Evolutionary conservation across 2,797 vertebrate species (phyloP).

Genomic region (Miichthys miiuy): DNA sequence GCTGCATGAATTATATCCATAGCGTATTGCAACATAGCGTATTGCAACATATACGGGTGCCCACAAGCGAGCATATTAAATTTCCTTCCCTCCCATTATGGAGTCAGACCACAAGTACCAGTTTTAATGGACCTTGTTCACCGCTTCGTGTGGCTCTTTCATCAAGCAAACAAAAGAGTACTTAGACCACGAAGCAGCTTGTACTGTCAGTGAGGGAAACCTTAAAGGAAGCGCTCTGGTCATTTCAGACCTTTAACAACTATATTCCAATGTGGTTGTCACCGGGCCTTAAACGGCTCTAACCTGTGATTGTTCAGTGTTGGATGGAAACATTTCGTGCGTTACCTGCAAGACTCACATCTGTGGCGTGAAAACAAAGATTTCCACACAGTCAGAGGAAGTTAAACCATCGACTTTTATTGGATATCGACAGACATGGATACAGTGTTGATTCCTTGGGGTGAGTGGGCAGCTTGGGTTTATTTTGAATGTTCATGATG

Average conservation of each 20-base stretch:
- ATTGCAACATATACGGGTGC: slow-evolving; percentile 16
- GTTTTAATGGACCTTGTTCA: not conserved
- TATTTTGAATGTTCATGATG: slow-evolving; percentile 25
- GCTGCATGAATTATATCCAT: not conserved
- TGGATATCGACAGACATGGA: not conserved
- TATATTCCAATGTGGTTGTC: slow-evolving; percentile 47
- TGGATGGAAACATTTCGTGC: slow-evolving; percentile 30
- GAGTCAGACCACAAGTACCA: not conserved
- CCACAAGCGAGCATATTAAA: slow-evolving; percentile 7
- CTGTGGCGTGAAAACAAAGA: too few species aligned
- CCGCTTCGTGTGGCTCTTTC: slow-evolving; percentile 1
- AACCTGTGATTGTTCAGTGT: slow-evolving; percentile 28
- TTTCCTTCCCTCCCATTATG: slow-evolving; percentile 15
- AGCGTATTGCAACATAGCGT: not conserved
- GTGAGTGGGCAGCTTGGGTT: slow-evolving; percentile 19
- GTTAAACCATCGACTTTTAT: too few species aligned
- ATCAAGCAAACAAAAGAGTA: slow-evolving; percentile 7
- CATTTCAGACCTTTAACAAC: slow-evolving; percentile 42
- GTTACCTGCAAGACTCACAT: not conserved
- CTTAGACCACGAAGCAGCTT: slow-evolving; percentile 18
- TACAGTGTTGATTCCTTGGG: not conserved
- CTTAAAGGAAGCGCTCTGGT: slow-evolving; percentile 41
- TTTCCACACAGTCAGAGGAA: too few species aligned
- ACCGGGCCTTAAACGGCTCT: slow-evolving; percentile 35
- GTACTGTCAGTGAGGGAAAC: slow-evolving; percentile 21